Evolutionary conservation across 2,113 vertebrate genomes (phyloP), one percentile per base, ranked within the genome.

Genomic region (Solenodon paradoxus): DNA sequence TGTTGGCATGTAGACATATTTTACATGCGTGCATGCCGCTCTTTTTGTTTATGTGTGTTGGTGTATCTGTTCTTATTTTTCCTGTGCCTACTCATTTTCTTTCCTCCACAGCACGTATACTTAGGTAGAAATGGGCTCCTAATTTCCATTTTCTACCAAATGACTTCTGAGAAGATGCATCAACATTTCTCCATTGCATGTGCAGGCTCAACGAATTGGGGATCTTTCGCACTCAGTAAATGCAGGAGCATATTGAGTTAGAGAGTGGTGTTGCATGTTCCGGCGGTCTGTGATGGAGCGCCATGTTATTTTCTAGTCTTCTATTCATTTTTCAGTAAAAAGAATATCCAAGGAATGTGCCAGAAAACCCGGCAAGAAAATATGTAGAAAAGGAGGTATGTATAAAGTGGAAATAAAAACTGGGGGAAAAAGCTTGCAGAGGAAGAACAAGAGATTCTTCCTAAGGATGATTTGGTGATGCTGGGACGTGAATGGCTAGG

Each of bases 341-440:
- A 99, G 99, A 99, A 99, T 99, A 99, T 99, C 99, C 99, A 99
- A 99, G 99, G 99, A 99, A 99, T 99, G 99, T 99, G 99, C 99
- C 99, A 99, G 99, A 98, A 99, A 99, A 99, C 99, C 99, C 98
- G 99, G 99, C 99, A 99, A 99, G 99, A 99, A 99, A 99, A 99
- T 99, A 98, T 99, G 99, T 99, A 99, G 99, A 99, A 99, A 99
- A 99, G 99, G 99, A 99, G 99, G 99, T 99, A 99, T 99, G 99
- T 99, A 99, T 99, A 98, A 98, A 98, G 98, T 98, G 98, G 96
- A 97, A 97, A 98, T 83, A 95, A 96, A 97, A 95, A 92, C 83
- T 0, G 97, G 97, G 97, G 97, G 83, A 96, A 97, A 77, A 92
- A 95, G 71, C 92, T 96, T 98, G 88, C 85, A 83, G 93, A 98